phyloP scores from a whole-genome alignment of 2,113 vertebrate genomes.

The Podarcis muralis region DNA sequence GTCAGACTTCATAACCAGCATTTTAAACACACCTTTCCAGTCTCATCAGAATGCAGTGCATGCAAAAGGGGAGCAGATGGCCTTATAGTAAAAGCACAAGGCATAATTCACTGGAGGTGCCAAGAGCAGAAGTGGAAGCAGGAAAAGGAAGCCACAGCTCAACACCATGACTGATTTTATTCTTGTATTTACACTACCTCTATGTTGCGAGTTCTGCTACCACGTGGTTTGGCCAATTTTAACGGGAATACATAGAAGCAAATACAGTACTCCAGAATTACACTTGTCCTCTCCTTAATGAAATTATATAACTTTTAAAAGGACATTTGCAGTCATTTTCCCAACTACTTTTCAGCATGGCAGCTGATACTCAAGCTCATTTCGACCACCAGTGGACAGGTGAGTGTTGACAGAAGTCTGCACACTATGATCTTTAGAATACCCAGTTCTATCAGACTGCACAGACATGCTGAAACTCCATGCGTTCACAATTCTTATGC shows the following conservation, averaged over 20 bases:
- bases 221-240: neutral
- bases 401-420: neutral
- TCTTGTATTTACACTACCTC: neutral
- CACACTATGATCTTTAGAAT: neutral
- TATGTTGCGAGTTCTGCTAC: neutral
- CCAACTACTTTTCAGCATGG: neutral
- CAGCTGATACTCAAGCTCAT: neutral
- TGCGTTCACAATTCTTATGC: neutral
- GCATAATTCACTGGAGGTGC: constrained; percentile 45
- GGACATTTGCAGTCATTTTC: neutral
- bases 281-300: neutral
- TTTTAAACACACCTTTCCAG: constrained; percentile 58
- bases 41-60: constrained; percentile 41
- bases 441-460: too few species aligned
- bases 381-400: neutral
- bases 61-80: constrained; percentile 52
- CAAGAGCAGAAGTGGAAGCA: neutral
- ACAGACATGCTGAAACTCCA: neutral
- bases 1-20: accelerated
- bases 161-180: neutral
- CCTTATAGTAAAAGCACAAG: constrained; percentile 39
- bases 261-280: neutral
- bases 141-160: constrained; percentile 32
- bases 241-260: neutral
- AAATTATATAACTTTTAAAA: neutral